phyloP scores from a whole-genome alignment of 1,140 invertebrate species.

The Ladona fulva region DNA sequence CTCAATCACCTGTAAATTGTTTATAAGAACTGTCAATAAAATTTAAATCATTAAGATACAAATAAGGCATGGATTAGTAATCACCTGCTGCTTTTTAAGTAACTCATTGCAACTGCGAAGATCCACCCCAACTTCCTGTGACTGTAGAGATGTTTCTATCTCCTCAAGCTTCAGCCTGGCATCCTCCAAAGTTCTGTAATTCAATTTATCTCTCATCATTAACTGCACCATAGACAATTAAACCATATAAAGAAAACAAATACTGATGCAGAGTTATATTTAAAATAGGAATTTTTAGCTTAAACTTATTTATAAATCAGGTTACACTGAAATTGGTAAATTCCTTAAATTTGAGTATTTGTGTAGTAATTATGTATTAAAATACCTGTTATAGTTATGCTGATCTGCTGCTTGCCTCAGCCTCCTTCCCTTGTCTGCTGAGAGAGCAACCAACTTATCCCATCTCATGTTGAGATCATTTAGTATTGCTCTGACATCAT shows the following conservation, averaged over 20 bases:
- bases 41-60: too few relatives aligned
- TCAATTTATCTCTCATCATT: too few relatives aligned
- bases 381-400: constrained; percentile 55
- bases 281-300: too few relatives aligned
- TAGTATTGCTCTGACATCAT: constrained; percentile 55
- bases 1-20: constrained; percentile 54
- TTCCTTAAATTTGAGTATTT: too few relatives aligned
- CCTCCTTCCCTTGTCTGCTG: constrained; percentile 75
- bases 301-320: too few relatives aligned
- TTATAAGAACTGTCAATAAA: too few relatives aligned
- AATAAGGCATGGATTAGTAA: too few relatives aligned
- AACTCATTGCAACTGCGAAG: constrained; percentile 80
- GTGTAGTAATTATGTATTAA: too few relatives aligned
- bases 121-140: constrained; percentile 72
- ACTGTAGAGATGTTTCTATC: constrained; percentile 61
- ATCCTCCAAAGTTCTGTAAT: constrained; percentile 53
- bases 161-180: constrained; percentile 74
- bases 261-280: too few relatives aligned
- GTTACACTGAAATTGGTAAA: too few relatives aligned
- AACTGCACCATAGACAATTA: too few relatives aligned
- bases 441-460: constrained; percentile 56
- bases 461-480: constrained; percentile 62
- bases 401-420: constrained; percentile 71
- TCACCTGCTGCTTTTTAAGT: constrained; percentile 70
- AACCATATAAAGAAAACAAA: too few relatives aligned